phyloP scores from a whole-genome alignment of 2,113 vertebrate species.

The Amphiprion percula region DNA sequence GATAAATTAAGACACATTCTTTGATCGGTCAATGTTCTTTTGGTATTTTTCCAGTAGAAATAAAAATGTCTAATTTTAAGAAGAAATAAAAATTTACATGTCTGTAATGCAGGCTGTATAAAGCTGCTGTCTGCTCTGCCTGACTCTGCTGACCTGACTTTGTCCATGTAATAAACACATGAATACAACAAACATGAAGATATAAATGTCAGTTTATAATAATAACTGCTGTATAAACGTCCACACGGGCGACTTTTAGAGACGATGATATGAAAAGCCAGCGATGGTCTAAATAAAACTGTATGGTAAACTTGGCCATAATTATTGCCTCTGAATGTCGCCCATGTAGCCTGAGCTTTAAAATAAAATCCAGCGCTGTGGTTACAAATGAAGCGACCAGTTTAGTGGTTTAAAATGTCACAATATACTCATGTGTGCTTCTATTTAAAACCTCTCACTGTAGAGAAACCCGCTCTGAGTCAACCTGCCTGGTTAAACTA shows the following conservation, averaged over 20 bases:
- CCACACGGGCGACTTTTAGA: conserved; percentile 38
- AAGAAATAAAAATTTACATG: neutral
- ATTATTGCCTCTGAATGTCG: conserved; percentile 42
- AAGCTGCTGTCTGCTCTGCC: conserved; percentile 58
- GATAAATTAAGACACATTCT: neutral
- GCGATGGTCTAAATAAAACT: conserved; percentile 14
- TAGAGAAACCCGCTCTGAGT: conserved; percentile 22
- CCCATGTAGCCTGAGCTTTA: conserved; percentile 7
- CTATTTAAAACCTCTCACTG: conserved; percentile 37
- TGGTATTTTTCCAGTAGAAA: neutral
- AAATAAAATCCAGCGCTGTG: conserved; percentile 13
- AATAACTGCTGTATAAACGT: conserved; percentile 13
- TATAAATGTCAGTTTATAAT: conserved; percentile 12
- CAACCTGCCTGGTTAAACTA: conserved; percentile 11
- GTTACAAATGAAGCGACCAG: conserved; percentile 41
- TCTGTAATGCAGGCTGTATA: conserved; percentile 48
- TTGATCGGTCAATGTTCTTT: neutral
- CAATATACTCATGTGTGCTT: conserved; percentile 6
- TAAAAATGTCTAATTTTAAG: fast-evolving
- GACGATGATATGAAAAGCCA: neutral
- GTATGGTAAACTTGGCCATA: conserved; percentile 1
- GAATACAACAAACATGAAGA: conserved; percentile 14
- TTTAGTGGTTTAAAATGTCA: conserved; percentile 28
- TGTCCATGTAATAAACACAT: conserved; percentile 49
- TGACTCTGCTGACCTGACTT: conserved; percentile 66